These are phyloP conservation scores for Lagodon rhomboides DNA, from an alignment of 2,797 vertebrate species.

Conservation along the genomic window DNA sequence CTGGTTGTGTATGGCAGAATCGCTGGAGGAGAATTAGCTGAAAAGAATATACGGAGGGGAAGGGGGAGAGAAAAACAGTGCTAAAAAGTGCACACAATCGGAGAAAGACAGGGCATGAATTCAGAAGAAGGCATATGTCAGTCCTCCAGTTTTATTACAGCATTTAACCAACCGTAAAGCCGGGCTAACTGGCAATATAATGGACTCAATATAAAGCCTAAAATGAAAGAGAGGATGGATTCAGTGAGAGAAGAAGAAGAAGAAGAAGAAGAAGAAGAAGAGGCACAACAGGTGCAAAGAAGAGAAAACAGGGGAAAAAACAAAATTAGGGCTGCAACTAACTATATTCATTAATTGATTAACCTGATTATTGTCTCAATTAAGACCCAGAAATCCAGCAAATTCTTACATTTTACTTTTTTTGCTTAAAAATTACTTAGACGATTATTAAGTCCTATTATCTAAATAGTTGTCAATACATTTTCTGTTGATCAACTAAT, in stretches of 20 bases:
- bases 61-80: background rate
- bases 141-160: slow-evolving; percentile 2
- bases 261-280: slow-evolving; percentile 8
- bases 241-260: background rate
- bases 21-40: background rate
- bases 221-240: slow-evolving; percentile 2
- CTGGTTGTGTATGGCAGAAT: no score
- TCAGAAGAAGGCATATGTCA: background rate
- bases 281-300: slow-evolving; percentile 15
- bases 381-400: no score
- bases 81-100: background rate
- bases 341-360: no score
- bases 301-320: background rate
- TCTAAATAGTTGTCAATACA: no score
- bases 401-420: no score
- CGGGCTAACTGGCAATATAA: background rate
- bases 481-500: no score
- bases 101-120: background rate
- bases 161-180: slow-evolving; percentile 3
- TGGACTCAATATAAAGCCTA: slow-evolving; percentile 12
- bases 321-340: no score
- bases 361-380: no score
- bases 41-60: background rate
- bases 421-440: no score
- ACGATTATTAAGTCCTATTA: no score